Evolutionary conservation across 2,113 vertebrate species (phyloP).

Genomic region (Dipodomys spectabilis): DNA sequence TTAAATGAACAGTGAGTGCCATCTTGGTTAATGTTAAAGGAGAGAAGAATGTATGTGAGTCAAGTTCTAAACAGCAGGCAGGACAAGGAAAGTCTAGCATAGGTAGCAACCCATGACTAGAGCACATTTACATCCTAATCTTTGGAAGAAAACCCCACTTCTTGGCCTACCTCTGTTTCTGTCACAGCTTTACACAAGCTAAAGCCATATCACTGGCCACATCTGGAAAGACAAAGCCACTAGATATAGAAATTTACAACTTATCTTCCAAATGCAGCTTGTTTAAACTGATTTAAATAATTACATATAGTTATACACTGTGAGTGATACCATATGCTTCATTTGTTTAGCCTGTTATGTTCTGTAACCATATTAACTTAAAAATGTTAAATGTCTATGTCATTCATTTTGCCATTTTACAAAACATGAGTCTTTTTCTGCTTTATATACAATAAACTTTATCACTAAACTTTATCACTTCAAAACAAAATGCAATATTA

Average conservation of each 20-base stretch:
- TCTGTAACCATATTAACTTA: neutral
- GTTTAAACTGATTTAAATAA: neutral
- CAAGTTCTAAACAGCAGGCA: neutral
- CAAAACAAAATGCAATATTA: neutral
- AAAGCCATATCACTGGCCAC: neutral
- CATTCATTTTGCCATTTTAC: neutral
- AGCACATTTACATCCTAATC: too few species aligned
- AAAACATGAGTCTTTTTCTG: neutral
- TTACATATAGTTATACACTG: neutral
- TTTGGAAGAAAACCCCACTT: accelerated
- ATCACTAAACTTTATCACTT: neutral
- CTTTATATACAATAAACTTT: neutral
- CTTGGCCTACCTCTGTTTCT: accelerated
- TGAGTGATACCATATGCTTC: accelerated
- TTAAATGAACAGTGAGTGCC: neutral
- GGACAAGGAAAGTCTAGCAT: neutral
- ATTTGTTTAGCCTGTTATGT: neutral
- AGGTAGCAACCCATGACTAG: accelerated
- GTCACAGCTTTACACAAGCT: neutral
- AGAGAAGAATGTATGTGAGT: neutral
- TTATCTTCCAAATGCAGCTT: neutral
- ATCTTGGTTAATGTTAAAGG: neutral
- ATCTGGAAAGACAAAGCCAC: neutral
- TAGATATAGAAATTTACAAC: neutral
- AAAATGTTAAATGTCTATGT: too few species aligned